Percentiles rank a stretch among this genome's conserved stretches.
phyloP scores from a whole-genome alignment of 2,113 vertebrate genomes.

The Marmota flaviventris region DNA sequence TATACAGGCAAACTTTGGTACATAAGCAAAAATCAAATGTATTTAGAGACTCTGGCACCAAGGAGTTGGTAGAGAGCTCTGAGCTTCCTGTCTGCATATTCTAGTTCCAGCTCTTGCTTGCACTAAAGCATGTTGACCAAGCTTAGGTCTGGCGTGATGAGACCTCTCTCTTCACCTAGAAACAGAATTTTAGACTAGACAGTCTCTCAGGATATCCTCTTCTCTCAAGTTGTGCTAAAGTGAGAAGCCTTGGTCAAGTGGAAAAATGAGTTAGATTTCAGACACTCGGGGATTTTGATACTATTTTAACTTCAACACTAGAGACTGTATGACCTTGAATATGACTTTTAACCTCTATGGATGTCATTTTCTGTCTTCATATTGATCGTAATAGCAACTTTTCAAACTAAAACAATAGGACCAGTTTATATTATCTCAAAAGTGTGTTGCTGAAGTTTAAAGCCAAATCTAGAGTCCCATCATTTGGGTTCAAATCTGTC shows the following conservation, averaged over 20 bases:
- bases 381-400: not conserved
- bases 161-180: not conserved
- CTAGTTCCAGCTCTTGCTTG: not conserved
- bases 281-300: not conserved
- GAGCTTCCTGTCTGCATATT: not conserved
- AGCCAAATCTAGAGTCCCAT: not conserved
- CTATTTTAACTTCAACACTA: not conserved
- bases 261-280: not conserved
- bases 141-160: not conserved
- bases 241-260: not conserved
- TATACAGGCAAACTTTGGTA: not conserved
- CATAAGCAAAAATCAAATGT: not conserved
- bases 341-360: not conserved
- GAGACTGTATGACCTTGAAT: not conserved
- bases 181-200: not conserved
- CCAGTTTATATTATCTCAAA: not conserved
- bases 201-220: not conserved
- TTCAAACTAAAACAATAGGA: constrained; percentile 4
- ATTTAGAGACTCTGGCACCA: not conserved
- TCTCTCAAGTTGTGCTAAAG: not conserved
- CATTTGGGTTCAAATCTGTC: not conserved
- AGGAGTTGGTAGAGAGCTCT: not conserved
- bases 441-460: not conserved
- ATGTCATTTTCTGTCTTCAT: constrained; percentile 23
- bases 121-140: not conserved